Conservation (phyloP, 2,888 invertebrate genomes). For the Lasioglossum pauxillum region DNA sequence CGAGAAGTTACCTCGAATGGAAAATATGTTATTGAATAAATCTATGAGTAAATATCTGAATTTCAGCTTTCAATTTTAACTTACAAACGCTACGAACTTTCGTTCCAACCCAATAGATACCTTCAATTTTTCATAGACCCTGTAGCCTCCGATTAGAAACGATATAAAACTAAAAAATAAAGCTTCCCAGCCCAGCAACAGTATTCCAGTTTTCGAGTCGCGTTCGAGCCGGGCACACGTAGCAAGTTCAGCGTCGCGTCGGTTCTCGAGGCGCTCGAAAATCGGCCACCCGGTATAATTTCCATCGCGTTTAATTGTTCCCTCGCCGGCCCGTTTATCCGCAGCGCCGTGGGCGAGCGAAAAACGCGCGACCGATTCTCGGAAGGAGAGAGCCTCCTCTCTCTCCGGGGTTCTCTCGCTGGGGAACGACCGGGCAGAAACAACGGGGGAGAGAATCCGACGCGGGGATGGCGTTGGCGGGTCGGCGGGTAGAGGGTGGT, state of each 20-base stretch:
- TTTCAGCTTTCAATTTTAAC: too few species aligned
- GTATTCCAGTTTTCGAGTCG: neutral
- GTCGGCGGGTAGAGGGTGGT: neutral
- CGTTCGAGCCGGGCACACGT: neutral
- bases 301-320: conserved; percentile 58
- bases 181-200: neutral
- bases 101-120: too few species aligned
- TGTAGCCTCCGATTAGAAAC: too few species aligned
- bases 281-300: conserved; percentile 56
- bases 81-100: too few species aligned
- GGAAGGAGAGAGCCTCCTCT: conserved; percentile 73
- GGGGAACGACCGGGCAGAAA: conserved; percentile 48
- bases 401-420: conserved; percentile 39
- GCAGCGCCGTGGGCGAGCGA: conserved; percentile 71
- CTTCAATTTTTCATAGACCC: neutral
- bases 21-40: too few species aligned
- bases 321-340: conserved; percentile 66
- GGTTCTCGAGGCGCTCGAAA: neutral
- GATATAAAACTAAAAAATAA: too few species aligned
- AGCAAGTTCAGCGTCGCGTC: neutral
- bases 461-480: conserved; percentile 17
- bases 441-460: conserved; percentile 27
- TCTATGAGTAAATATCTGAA: too few species aligned
- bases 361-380: conserved; percentile 80
- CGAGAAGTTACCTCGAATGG: too few species aligned